Evolutionary conservation across 2,888 invertebrate species (phyloP), one percentile per base, ranked within the genome.

Genomic region (Amphipyra berbera): DNA sequence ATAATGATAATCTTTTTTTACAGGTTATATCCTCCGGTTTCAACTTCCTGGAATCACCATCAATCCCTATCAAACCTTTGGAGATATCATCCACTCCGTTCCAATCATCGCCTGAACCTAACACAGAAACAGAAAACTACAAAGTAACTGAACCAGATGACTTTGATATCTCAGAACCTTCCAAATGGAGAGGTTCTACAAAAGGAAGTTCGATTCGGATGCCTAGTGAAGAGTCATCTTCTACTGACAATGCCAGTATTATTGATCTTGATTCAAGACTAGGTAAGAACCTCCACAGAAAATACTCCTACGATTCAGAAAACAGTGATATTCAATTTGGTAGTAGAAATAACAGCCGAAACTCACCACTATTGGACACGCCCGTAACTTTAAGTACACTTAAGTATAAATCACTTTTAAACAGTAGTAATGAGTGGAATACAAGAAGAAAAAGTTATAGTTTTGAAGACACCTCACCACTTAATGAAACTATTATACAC

Each of bases 381-480:
- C 93, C 94, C 7, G 85, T 86, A 50, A 79, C 88, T 45, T 79
- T 95, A 40, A 95, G 93, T 71, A 94, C 93, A 48, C 84, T 94
- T 30, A 92, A 94, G 85, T 91, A 91, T 78, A 90, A 93, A 90
- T 87, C 94, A 52, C 84, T 95, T 59, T 82, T 95, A 61, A 94
- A 92, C 70, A 88, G 85, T 44, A 91, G 86, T 68, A 92, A 87
- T 56, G 96, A 96, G 78, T 97, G 97, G 97, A 97, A 96, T 82
- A 95, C 96, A 65, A 94, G 97, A 73, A 94, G 97, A 72, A 97
- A 97, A 88, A 97, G 97, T 14, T 97, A 97, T 82, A 97, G 97
- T 61, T 97, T 97, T 81, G 95, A 95, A 87, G 93, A 94, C 57
- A 91, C 94, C 1, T 86, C 90, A 33, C 89, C 93, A 14, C 65